Evolutionary conservation across 2,888 invertebrate species (phyloP).

Genomic region (Busseola fusca): DNA sequence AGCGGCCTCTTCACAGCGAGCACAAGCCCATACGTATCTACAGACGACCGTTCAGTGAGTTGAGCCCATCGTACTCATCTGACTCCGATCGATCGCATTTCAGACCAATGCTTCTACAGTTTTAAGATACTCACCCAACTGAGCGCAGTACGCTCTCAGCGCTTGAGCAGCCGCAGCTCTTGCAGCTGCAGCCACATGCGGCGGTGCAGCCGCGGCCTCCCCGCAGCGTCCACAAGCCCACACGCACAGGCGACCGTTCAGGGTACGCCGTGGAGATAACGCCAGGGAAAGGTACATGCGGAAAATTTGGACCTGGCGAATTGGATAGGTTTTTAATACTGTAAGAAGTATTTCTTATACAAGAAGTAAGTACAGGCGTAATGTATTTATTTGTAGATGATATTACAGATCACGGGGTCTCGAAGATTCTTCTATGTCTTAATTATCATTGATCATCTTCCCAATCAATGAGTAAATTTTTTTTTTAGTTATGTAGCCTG

Average conservation of each 20-base stretch:
- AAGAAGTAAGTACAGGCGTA: not conserved
- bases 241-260: conserved; percentile 96
- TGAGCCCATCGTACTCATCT: not conserved
- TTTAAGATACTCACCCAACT: conserved; percentile 88
- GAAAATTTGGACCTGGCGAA: conserved; percentile 89
- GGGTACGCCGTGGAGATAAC: conserved; percentile 95
- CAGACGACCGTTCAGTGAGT: not conserved
- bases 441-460: not conserved
- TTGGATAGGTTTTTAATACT: not conserved
- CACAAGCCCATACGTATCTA: not conserved
- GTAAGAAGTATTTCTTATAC: not conserved
- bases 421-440: not conserved
- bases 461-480: too few species aligned
- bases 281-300: conserved; percentile 95
- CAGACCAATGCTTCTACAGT: not conserved
- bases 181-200: conserved; percentile 91
- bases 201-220: conserved; percentile 94
- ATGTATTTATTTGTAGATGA: not conserved
- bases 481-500: not conserved
- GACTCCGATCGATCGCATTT: not conserved
- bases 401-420: not conserved
- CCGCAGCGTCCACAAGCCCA: conserved; percentile 95
- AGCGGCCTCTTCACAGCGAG: not conserved
- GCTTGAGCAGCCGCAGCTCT: conserved; percentile 97
- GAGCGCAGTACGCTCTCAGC: conserved; percentile 94